These are phyloP conservation scores for Chelmon rostratus DNA, from an alignment of 2,797 vertebrate genomes.

Conservation along the genomic window DNA sequence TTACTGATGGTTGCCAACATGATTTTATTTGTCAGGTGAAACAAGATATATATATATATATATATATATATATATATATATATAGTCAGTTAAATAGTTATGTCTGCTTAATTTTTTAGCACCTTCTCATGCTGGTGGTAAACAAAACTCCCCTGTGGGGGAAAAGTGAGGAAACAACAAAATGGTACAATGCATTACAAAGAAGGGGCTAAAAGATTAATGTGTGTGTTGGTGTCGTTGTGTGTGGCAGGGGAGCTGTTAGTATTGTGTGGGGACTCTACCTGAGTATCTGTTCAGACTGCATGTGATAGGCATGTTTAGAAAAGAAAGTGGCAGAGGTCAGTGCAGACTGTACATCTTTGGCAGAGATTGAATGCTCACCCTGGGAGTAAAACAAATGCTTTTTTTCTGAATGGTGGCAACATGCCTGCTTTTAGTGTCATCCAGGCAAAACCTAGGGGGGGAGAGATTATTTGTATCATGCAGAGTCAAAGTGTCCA, in stretches of 20 bases:
- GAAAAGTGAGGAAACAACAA: constrained; percentile 64
- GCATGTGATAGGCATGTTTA: constrained; percentile 69
- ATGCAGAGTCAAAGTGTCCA: constrained; percentile 88
- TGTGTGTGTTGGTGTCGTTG: constrained; percentile 58
- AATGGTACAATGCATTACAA: constrained; percentile 49
- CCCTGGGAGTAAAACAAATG: constrained; percentile 85
- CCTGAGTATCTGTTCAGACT: constrained; percentile 73
- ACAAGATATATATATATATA: constrained; percentile 24
- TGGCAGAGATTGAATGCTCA: constrained; percentile 77
- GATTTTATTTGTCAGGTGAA: constrained; percentile 18
- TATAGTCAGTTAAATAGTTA: constrained; percentile 20
- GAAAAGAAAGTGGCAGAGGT: constrained; percentile 73
- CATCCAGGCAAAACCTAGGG: constrained; percentile 72
- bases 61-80: constrained; percentile 32
- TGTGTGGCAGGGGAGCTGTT: constrained; percentile 77
- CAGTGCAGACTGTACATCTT: constrained; percentile 72
- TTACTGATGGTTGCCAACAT: constrained; percentile 9
- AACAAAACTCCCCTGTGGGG: constrained; percentile 32
- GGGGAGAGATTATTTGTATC: constrained; percentile 85
- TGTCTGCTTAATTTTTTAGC: constrained; percentile 46
- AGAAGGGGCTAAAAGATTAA: constrained; percentile 75
- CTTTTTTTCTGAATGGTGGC: constrained; percentile 75
- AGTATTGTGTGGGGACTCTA: constrained; percentile 73
- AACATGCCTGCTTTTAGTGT: constrained; percentile 83
- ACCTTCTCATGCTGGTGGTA: constrained; percentile 31